Conservation (phyloP, 2,888 invertebrate genomes). For the Rotaria magnacalcarata region DNA sequence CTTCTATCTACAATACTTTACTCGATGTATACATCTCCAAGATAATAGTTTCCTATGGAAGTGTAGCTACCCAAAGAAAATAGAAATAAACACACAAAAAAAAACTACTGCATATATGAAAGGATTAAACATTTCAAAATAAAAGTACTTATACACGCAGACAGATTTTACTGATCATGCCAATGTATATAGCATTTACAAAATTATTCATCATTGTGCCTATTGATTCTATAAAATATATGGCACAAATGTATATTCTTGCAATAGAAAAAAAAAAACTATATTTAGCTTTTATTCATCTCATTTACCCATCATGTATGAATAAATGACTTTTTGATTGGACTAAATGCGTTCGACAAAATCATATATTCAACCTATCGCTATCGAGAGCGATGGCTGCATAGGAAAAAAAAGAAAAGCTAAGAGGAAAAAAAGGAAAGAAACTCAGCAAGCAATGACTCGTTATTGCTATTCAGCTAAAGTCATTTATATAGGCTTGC, state of each 20-base stretch:
- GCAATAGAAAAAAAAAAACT: not conserved
- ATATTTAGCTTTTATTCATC: not conserved
- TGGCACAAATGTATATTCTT: not conserved
- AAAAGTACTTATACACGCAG: not conserved
- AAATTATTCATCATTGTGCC: not conserved
- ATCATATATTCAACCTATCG: conserved; percentile 17
- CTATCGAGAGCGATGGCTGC: not conserved
- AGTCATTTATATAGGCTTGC: conserved; percentile 4
- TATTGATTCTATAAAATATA: not conserved
- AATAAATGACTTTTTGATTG: conserved; percentile 23
- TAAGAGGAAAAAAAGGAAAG: not conserved
- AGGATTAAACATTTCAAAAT: not conserved
- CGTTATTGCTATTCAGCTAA: not conserved
- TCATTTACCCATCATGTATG: not conserved
- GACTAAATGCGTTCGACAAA: not conserved
- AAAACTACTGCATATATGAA: too few species aligned
- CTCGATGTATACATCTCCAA: too few species aligned
- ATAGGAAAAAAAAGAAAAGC: not conserved
- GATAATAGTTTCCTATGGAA: too few species aligned
- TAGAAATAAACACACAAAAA: not conserved
- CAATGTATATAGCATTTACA: not conserved
- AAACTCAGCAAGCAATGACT: not conserved
- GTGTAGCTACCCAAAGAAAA: too few species aligned
- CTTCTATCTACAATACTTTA: too few species aligned
- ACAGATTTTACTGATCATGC: not conserved